phyloP scores from a whole-genome alignment of 2,888 invertebrate species.

The Drosophila borealis region DNA sequence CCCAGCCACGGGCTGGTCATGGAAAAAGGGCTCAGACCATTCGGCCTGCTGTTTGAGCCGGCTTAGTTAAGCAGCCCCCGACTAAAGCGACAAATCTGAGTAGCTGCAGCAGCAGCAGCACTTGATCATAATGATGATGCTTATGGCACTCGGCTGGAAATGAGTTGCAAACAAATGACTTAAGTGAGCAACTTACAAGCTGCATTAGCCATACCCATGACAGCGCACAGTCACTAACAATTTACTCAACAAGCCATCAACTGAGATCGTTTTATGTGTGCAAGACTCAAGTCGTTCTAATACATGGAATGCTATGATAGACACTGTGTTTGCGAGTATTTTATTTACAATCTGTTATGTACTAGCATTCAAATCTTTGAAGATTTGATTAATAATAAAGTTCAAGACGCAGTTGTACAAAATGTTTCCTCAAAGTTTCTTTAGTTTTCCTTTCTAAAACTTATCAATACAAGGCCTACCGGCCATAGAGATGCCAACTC shows the following conservation, averaged over 20 bases:
- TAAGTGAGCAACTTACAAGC: constrained; percentile 59
- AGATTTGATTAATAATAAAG: too few species aligned
- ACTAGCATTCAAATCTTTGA: too few species aligned
- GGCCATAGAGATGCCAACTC: too few species aligned
- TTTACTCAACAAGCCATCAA: constrained; percentile 13
- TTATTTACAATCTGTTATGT: too few species aligned
- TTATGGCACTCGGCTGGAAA: constrained; percentile 37
- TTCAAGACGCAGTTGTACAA: too few species aligned
- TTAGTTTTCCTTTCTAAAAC: too few species aligned
- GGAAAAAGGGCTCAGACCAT: constrained; percentile 29
- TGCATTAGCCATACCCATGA: constrained; percentile 14
- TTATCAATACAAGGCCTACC: too few species aligned
- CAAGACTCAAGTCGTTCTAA: background rate
- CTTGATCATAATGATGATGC: constrained; percentile 25
- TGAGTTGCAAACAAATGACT: constrained; percentile 58
- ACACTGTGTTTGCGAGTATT: too few species aligned
- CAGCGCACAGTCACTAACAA: constrained; percentile 14
- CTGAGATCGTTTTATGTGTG: background rate
- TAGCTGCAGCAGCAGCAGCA: constrained; percentile 15
- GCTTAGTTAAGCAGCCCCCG: constrained; percentile 23
- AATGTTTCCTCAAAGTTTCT: too few species aligned
- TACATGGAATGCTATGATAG: background rate
- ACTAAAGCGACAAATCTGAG: constrained; percentile 38
- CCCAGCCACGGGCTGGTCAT: constrained; percentile 16
- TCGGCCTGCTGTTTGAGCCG: constrained; percentile 18